phyloP scores from a whole-genome alignment of 2,888 invertebrate species.

The Arrhopalites spinosus region DNA sequence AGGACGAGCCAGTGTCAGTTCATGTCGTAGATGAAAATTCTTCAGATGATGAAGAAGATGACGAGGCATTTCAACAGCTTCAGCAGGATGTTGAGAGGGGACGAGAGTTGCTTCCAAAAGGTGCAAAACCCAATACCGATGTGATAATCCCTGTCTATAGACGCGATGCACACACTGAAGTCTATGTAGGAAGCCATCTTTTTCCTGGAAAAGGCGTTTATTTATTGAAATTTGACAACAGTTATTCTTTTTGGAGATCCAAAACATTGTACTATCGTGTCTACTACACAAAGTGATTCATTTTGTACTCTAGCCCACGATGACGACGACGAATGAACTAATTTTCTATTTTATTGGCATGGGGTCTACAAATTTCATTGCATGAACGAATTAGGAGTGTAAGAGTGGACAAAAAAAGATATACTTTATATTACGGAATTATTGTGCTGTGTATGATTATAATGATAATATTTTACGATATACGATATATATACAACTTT shows the following conservation, averaged over 20 bases:
- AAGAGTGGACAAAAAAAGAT: no score
- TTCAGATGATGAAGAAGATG: slow-evolving; percentile 78
- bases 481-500: no score
- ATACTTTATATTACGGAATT: no score
- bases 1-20: slow-evolving; percentile 85
- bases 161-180: slow-evolving; percentile 92
- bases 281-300: slow-evolving; percentile 86
- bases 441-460: no score
- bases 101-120: slow-evolving; percentile 53
- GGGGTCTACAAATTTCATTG: no score
- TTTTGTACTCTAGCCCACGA: no score
- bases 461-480: no score
- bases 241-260: slow-evolving; percentile 97
- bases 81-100: slow-evolving; percentile 55
- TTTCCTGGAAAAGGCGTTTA: slow-evolving; percentile 98
- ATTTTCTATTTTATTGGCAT: no score
- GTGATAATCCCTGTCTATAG: slow-evolving; percentile 93
- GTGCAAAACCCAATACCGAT: slow-evolving; percentile 62
- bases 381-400: no score
- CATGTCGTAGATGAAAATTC: slow-evolving; percentile 79
- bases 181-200: slow-evolving; percentile 77
- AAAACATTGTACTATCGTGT: slow-evolving; percentile 99
- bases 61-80: slow-evolving; percentile 65
- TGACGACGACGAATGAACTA: no score
- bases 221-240: slow-evolving; percentile 98